Conservation (phyloP, 2,797 vertebrate species). For the Diplodus sargus region DNA sequence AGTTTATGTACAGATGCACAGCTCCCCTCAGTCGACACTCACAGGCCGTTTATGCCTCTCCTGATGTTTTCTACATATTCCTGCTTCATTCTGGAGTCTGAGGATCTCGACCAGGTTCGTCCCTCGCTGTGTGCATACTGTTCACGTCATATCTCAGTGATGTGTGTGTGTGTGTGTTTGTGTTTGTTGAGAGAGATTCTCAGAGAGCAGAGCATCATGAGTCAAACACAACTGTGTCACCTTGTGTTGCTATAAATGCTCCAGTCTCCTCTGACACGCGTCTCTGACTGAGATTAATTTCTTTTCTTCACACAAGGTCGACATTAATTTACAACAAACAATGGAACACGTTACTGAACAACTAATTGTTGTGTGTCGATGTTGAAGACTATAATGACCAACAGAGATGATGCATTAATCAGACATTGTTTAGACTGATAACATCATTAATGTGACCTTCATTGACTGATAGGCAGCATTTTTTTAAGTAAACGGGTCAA, state of each 20-base stretch:
- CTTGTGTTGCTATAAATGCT: slow-evolving; percentile 21
- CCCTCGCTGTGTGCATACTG: neutral
- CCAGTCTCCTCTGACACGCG: slow-evolving; percentile 14
- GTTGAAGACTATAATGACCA: neutral
- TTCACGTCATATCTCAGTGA: slow-evolving; percentile 1
- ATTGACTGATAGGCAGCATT: neutral
- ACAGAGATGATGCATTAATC: slow-evolving; percentile 3
- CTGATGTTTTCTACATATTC: neutral
- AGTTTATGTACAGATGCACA: too few relatives aligned
- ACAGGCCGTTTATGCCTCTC: neutral
- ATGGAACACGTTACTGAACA: slow-evolving; percentile 5
- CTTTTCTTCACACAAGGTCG: slow-evolving; percentile 15
- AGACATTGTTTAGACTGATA: slow-evolving; percentile 1
- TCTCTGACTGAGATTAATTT: slow-evolving; percentile 26
- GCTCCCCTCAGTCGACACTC: neutral
- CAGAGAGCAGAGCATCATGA: slow-evolving; percentile 27
- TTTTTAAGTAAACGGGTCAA: neutral
- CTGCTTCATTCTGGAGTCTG: neutral
- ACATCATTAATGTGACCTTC: slow-evolving; percentile 16
- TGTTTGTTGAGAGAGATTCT: neutral
- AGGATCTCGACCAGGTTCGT: neutral
- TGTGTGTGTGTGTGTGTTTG: neutral
- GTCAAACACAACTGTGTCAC: slow-evolving; percentile 19
- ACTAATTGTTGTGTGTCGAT: neutral
- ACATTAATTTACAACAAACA: slow-evolving; percentile 13